Conservation (phyloP, 2,113 vertebrate species). For the Gobio gobio region DNA sequence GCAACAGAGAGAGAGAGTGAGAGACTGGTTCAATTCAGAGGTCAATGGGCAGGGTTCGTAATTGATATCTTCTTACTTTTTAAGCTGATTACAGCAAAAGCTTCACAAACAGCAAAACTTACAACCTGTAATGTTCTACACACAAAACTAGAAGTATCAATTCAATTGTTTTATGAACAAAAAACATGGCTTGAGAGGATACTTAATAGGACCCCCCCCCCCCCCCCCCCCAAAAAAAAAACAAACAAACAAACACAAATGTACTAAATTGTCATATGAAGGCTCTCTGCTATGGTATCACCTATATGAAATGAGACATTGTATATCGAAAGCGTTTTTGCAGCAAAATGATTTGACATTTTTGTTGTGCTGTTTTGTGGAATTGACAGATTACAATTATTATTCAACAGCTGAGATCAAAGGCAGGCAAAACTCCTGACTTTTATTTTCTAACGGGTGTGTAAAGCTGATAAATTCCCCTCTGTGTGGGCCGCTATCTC, state of each 20-base stretch:
- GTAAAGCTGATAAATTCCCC: conserved; percentile 34
- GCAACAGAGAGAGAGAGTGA: not conserved
- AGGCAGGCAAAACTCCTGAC: conserved; percentile 26
- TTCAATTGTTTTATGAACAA: not conserved
- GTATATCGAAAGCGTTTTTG: not conserved
- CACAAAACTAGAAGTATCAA: not conserved
- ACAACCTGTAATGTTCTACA: conserved; percentile 3
- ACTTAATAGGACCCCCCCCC: not conserved
- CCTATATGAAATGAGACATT: not conserved
- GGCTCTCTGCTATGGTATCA: not conserved
- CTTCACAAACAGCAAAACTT: not conserved
- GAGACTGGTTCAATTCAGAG: not conserved
- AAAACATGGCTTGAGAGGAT: not conserved
- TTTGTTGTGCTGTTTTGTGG: conserved; percentile 12
- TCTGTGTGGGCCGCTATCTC: conserved; percentile 9
- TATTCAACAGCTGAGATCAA: conserved; percentile 24
- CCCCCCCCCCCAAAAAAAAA: too few relatives aligned
- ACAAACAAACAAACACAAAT: too few relatives aligned
- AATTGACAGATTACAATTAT: conserved; percentile 44
- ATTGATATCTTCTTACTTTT: conserved; percentile 16
- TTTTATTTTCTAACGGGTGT: conserved; percentile 21
- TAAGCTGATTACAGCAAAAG: not conserved
- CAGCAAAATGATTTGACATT: not conserved
- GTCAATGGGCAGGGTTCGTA: not conserved
- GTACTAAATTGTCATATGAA: not conserved